Conservation (phyloP, 2,888 invertebrate species). For the Sympetrum striolatum region DNA sequence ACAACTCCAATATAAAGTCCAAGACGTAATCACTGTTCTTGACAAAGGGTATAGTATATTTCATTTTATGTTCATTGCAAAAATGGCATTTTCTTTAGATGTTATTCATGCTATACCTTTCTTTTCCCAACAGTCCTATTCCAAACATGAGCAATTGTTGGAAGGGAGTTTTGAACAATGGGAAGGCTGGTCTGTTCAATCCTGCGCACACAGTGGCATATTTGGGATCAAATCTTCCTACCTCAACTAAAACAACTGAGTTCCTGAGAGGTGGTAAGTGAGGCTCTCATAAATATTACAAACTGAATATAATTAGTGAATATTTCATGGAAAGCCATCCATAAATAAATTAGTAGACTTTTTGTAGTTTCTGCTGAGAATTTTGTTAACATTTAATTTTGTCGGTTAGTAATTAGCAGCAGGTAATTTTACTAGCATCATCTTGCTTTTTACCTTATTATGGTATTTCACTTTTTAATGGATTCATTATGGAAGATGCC, state of each 20-base stretch:
- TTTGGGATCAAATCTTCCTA: conserved; percentile 75
- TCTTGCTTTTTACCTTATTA: too few relatives aligned
- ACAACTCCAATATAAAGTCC: conserved; percentile 81
- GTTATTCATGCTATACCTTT: not conserved
- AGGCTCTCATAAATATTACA: not conserved
- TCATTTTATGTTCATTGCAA: not conserved
- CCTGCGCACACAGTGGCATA: conserved; percentile 89
- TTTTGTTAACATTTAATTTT: too few relatives aligned
- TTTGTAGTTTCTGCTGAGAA: too few relatives aligned
- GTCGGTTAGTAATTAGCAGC: too few relatives aligned
- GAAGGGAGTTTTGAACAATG: conserved; percentile 89
- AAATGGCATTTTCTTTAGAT: not conserved
- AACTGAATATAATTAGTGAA: too few relatives aligned
- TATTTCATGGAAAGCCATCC: too few relatives aligned
- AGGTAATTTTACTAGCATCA: too few relatives aligned
- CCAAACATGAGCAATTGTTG: conserved; percentile 66
- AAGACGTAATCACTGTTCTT: conserved; percentile 91
- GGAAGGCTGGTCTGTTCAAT: conserved; percentile 93
- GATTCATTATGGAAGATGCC: too few relatives aligned
- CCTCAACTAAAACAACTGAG: conserved; percentile 64
- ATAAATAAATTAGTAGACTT: too few relatives aligned
- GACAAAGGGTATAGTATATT: conserved; percentile 70
- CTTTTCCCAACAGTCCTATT: conserved; percentile 55
- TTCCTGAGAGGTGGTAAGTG: conserved; percentile 58
- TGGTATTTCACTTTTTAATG: too few relatives aligned